Conservation (phyloP, 2,888 invertebrate species). For the Nebria salina region DNA sequence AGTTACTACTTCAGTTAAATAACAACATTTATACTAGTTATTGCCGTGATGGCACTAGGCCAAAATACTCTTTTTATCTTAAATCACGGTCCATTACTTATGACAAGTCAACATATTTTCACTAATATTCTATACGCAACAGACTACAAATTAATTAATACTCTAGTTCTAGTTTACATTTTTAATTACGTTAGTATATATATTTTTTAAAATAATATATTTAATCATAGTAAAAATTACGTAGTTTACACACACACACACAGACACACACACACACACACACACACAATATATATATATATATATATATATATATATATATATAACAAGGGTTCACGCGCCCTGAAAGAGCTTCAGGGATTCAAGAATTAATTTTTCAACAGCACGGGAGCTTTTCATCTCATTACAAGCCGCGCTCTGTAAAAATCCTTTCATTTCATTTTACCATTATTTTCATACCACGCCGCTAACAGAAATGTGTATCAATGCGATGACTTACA, state of each 20-base stretch:
- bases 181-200: too few species aligned
- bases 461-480: background rate
- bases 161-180: too few species aligned
- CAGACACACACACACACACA: too few species aligned
- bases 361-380: constrained; percentile 39
- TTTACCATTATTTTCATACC: constrained; percentile 30
- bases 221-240: too few species aligned
- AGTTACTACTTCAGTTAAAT: constrained; percentile 32
- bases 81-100: background rate
- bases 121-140: too few species aligned
- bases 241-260: too few species aligned
- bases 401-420: constrained; percentile 38
- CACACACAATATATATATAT: too few species aligned
- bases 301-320: background rate
- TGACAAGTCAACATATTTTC: too few species aligned
- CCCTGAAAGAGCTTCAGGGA: constrained; percentile 8
- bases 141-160: too few species aligned
- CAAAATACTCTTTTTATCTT: background rate
- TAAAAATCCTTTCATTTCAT: constrained; percentile 45
- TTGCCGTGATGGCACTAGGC: background rate
- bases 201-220: too few species aligned
- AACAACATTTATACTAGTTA: constrained; percentile 27
- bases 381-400: constrained; percentile 37
- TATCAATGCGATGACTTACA: constrained; percentile 2
- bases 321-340: background rate